Evolutionary conservation across 1,140 invertebrate genomes (phyloP).

Genomic region (Sycophaga agraensis): DNA sequence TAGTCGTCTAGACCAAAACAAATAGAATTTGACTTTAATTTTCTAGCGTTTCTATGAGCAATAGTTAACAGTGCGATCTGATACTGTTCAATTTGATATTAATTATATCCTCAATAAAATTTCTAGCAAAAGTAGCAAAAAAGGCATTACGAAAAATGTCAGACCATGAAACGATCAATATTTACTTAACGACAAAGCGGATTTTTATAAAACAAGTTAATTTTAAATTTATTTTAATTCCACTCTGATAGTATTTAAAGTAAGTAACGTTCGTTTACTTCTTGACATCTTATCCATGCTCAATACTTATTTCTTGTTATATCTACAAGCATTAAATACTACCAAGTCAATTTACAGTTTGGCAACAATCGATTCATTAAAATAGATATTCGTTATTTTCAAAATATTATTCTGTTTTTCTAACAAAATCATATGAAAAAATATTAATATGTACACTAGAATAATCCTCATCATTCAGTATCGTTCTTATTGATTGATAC

Average conservation of each 20-base stretch:
- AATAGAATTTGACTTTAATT: no score
- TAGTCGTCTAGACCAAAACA: no score
- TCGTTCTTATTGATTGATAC: background rate
- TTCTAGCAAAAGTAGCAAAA: no score
- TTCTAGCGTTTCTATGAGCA: no score
- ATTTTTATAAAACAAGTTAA: no score
- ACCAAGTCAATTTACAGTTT: conserved; percentile 28
- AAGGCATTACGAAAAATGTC: no score
- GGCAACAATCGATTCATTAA: conserved; percentile 20
- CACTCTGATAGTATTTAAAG: background rate
- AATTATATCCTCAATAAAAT: no score
- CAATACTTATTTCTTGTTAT: conserved; percentile 23
- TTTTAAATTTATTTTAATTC: no score
- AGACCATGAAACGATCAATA: no score
- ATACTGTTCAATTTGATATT: no score
- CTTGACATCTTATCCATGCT: conserved; percentile 6
- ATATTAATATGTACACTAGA: conserved; percentile 5
- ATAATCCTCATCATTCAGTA: background rate
- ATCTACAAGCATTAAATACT: conserved; percentile 15
- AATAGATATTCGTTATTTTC: background rate
- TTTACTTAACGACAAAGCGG: no score
- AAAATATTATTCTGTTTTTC: background rate
- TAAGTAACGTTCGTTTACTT: background rate
- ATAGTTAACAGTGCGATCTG: no score
- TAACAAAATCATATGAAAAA: background rate